Evolutionary conservation across 1,140 invertebrate genomes (phyloP).

Genomic region (Coenobita brevimanus): DNA sequence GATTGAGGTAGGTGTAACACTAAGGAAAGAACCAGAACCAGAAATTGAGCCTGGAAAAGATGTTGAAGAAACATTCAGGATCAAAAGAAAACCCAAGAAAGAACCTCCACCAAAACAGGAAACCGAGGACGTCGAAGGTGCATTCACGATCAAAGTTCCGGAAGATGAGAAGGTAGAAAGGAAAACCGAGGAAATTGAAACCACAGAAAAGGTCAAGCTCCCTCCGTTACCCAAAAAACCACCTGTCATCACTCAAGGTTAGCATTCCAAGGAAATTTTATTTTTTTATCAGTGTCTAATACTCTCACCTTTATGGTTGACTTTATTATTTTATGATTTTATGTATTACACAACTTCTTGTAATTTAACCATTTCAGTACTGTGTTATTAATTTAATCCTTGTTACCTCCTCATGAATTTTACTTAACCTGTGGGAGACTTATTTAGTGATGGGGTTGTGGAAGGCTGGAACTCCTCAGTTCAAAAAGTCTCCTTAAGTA

Average conservation of each 20-base stretch:
- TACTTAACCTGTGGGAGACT: not conserved
- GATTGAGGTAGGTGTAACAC: slow-evolving; percentile 60
- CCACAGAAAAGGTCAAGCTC: slow-evolving; percentile 67
- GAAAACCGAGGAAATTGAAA: slow-evolving; percentile 70
- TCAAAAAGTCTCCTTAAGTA: too few relatives aligned
- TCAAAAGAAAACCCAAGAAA: slow-evolving; percentile 39
- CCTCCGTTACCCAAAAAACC: slow-evolving; percentile 62
- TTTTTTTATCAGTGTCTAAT: too few relatives aligned
- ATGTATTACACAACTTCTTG: too few relatives aligned
- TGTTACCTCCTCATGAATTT: too few relatives aligned
- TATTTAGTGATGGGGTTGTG: too few relatives aligned
- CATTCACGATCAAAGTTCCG: slow-evolving; percentile 71
- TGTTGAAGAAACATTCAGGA: slow-evolving; percentile 49
- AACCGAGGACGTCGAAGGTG: slow-evolving; percentile 70
- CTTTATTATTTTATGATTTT: too few relatives aligned
- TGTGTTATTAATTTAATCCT: too few relatives aligned
- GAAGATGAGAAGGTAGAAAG: slow-evolving; percentile 68
- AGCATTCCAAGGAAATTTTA: not conserved
- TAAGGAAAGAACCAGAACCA: slow-evolving; percentile 65
- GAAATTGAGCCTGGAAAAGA: slow-evolving; percentile 42
- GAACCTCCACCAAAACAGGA: not conserved
- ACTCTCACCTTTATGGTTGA: too few relatives aligned
- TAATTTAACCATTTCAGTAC: too few relatives aligned
- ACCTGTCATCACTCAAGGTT: slow-evolving; percentile 64
- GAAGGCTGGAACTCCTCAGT: too few relatives aligned